Base-by-base conservation (phyloP, 2,113 vertebrate species). In the Hyperopisus bebe region DNA sequence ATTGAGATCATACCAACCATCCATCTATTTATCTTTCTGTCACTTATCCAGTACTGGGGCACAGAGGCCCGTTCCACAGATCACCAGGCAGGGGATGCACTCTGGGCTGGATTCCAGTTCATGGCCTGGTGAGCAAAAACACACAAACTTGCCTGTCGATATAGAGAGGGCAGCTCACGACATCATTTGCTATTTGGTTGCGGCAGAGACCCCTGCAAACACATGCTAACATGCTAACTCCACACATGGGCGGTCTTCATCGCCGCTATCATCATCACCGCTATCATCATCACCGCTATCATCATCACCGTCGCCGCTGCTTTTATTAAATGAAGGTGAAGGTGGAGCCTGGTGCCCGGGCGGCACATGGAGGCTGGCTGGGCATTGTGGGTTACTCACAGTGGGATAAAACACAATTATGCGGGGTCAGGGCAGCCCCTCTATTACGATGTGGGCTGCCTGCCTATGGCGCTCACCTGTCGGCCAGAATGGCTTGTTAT, bases 401-500 rank as follows among this genome's bases (percentile, higher is more conserved):
- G 47, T 31, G 47, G 83, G 47, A 27, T 86, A 50, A 31, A 27
- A 86, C n/a, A n/a, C 24, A 86, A 50, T 86, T 50, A 27, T 15
- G n/a, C 13, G 7, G 83, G 44, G 44, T 50, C 44, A 47, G 83
- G 24, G 15, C 83, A 31, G 24, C 35, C 48, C 5, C 31, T 39
- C 39, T 39, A 85, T 44, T 42, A 85, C 1, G 19, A 62, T 2
- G 74, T 3, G 10, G 48, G 27, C 31, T 53, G 11, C 4, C 42
- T 13, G n/a, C 24, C n/a, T 48, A 3, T 50, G n/a, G 17, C 19
- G 11, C 24, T 47, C 47, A 17, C 83, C 82, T 31, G 46, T 86
- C n/a, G 62, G 48, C 27, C 47, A 5, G 62, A n/a, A 35, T 66
- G 27, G 51, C 89, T 48, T 89, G 80, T 66, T 89, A 89, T 84